phyloP scores from a whole-genome alignment of 2,888 invertebrate genomes.

The Temnothorax ravouxi region DNA sequence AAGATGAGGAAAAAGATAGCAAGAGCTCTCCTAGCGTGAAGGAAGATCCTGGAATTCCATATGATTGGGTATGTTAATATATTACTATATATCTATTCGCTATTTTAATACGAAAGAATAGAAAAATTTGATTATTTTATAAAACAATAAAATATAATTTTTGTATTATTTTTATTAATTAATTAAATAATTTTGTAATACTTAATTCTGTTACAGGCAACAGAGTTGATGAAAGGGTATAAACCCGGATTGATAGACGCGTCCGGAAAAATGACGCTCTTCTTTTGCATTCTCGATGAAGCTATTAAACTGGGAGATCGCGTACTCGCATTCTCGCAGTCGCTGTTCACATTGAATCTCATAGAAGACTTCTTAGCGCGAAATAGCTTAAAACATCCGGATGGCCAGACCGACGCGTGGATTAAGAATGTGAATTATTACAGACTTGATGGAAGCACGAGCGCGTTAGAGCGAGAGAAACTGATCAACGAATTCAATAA shows the following conservation, averaged over 20 bases:
- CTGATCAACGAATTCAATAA: slow-evolving; percentile 98
- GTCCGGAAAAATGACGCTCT: slow-evolving; percentile 97
- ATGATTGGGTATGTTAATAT: slow-evolving; percentile 91
- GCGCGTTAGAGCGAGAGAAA: slow-evolving; percentile 97
- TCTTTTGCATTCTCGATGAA: slow-evolving; percentile 96
- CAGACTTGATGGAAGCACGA: slow-evolving; percentile 97
- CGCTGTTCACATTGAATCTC: slow-evolving; percentile 96
- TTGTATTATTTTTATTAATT: background rate
- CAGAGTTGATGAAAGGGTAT: slow-evolving; percentile 94
- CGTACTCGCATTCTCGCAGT: slow-evolving; percentile 97
- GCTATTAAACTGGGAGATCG: slow-evolving; percentile 96
- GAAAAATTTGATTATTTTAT: slow-evolving; percentile 6
- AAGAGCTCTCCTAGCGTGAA: slow-evolving; percentile 87
- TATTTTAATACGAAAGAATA: background rate
- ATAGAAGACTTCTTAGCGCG: slow-evolving; percentile 97
- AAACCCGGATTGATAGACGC: slow-evolving; percentile 95
- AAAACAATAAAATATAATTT: background rate
- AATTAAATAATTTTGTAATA: slow-evolving; percentile 10
- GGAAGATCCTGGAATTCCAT: slow-evolving; percentile 94
- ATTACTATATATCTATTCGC: background rate
- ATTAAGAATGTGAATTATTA: slow-evolving; percentile 95
- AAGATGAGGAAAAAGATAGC: slow-evolving; percentile 88
- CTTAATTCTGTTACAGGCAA: slow-evolving; percentile 87
- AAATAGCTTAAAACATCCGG: slow-evolving; percentile 88
- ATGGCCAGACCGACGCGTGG: slow-evolving; percentile 92